phyloP scores from a whole-genome alignment of 53 echinoderm and acorn worm species.

The Stichopus horrens region DNA sequence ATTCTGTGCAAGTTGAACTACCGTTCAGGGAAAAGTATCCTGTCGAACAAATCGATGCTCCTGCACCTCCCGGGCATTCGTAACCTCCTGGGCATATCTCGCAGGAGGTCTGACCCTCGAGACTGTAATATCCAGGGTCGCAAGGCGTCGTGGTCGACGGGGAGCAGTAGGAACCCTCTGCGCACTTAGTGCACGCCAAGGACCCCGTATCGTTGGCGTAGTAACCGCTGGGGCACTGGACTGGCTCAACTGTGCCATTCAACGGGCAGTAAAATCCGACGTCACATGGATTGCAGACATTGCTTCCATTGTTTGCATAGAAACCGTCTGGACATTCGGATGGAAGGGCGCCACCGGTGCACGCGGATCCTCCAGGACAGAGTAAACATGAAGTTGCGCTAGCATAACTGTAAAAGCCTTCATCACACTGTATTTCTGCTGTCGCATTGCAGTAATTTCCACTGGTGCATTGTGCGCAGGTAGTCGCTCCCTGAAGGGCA shows the following conservation, averaged over 20 bases:
- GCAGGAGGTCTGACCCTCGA: constrained; percentile 69
- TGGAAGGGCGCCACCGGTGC: constrained; percentile 51
- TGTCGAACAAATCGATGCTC: constrained; percentile 51
- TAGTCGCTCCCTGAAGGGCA: constrained; percentile 25
- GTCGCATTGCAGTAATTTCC: constrained; percentile 79
- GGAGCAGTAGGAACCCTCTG: constrained; percentile 72
- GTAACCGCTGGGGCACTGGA: constrained; percentile 76
- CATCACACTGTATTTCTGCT: constrained; percentile 57
- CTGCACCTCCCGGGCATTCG: constrained; percentile 61
- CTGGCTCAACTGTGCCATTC: constrained; percentile 63
- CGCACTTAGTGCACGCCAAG: constrained; percentile 57
- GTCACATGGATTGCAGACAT: constrained; percentile 64
- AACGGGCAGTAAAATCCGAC: constrained; percentile 75
- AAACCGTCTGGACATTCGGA: constrained; percentile 59
- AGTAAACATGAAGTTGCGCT: constrained; percentile 65
- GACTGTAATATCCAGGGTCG: constrained; percentile 71
- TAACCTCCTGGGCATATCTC: constrained; percentile 81
- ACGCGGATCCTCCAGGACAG: constrained; percentile 80
- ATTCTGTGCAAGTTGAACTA: constrained; percentile 56
- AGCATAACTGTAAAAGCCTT: constrained; percentile 77
- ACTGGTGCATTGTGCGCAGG: constrained; percentile 67
- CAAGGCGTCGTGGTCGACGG: constrained; percentile 59
- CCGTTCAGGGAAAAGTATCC: constrained; percentile 70
- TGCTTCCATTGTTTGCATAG: constrained; percentile 79
- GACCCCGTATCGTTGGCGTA: constrained; percentile 60